Percentiles rank a stretch among this genome's conserved stretches.
Conservation (phyloP, 2,113 vertebrate genomes). For the Butastur rufipennis region DNA sequence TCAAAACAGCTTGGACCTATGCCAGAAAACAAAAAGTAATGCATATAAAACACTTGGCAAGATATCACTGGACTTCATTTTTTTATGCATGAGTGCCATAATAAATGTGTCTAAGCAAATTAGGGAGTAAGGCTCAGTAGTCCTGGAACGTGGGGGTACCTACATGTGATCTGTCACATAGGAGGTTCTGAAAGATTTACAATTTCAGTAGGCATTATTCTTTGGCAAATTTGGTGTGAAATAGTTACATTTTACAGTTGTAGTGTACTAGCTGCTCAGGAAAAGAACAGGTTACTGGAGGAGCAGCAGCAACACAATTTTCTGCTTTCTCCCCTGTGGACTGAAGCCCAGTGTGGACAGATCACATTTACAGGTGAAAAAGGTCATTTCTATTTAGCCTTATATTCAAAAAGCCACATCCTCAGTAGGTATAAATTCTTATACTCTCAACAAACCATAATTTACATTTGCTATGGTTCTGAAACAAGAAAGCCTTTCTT, state of each 20-base stretch:
- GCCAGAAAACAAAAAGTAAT: background rate
- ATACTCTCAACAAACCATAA: background rate
- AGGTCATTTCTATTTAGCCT: background rate
- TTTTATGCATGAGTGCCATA: accelerated
- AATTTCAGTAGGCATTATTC: background rate
- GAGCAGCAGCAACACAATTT: background rate
- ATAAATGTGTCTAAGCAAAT: background rate
- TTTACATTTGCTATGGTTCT: background rate
- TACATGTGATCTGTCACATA: background rate
- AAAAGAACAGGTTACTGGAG: background rate
- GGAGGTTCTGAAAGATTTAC: background rate
- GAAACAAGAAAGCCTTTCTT: background rate
- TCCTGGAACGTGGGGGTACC: background rate
- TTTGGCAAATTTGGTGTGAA: background rate
- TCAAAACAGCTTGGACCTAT: conserved; percentile 91
- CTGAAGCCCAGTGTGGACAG: background rate
- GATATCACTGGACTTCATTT: accelerated
- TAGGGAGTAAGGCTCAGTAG: background rate
- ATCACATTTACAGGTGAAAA: background rate
- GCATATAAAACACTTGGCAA: background rate
- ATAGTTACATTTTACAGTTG: background rate
- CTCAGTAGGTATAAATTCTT: background rate
- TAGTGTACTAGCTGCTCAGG: background rate
- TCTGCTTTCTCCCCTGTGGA: background rate
- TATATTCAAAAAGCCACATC: background rate